Conservation (phyloP, 2,113 vertebrate genomes). For the Circaetus gallicus region DNA sequence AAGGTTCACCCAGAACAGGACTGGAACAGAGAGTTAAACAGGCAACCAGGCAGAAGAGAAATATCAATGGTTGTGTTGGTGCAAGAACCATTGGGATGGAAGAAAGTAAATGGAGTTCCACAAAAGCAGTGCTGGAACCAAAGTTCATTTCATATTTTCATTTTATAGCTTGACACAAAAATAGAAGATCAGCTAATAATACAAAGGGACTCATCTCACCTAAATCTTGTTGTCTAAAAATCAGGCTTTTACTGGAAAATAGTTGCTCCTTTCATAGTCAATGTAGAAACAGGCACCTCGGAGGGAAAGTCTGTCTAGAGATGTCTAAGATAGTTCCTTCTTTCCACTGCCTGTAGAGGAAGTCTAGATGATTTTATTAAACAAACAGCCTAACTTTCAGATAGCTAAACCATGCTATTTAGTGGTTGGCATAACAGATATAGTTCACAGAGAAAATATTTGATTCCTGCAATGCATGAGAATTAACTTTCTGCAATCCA, state of each 20-base stretch:
- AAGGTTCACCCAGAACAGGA: not conserved
- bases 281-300: not conserved
- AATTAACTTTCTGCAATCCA: not conserved
- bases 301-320: not conserved
- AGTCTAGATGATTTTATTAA: slow-evolving; percentile 4
- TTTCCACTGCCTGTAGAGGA: not conserved
- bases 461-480: not conserved
- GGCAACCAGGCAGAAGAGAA: not conserved
- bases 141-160: not conserved
- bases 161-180: not conserved
- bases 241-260: not conserved
- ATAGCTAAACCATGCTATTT: not conserved
- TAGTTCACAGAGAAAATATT: not conserved
- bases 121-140: not conserved
- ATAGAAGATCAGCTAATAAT: not conserved
- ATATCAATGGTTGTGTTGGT: not conserved
- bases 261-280: not conserved
- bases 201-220: not conserved
- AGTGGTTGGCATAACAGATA: not conserved
- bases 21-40: not conserved
- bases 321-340: not conserved
- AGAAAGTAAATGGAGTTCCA: not conserved
- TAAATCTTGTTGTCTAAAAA: not conserved
- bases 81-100: not conserved
- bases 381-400: not conserved